Base-by-base conservation (phyloP, 2,113 vertebrate species). In the Excalfactoria chinensis region DNA sequence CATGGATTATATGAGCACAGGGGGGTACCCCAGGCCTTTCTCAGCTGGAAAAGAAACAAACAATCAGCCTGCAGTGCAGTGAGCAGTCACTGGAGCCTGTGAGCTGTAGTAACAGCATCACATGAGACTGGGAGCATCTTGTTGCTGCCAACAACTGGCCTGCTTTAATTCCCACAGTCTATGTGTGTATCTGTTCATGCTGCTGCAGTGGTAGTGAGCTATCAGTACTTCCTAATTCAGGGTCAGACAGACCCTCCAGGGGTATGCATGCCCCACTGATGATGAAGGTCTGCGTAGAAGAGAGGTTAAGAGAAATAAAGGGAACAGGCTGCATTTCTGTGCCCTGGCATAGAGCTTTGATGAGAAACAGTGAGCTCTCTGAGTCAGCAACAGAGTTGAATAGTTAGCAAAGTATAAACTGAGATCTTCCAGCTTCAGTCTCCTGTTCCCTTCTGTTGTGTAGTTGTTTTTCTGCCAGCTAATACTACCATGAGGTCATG, bases 11-110 rank as follows among this genome's bases (percentile, higher is more conserved):
- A 68, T 59, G 40, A 91, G 84, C 35, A 23, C 66, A 77, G 73
- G 66, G 49, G 73, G 66, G 49, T 70, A 73, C 76, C 69, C 55
- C 37, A 41, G 53, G 77, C 62, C 35, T 77, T 90, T 86, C 66
- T 74, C 73, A 81, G 56, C 70, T 83, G 68, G 79, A 83, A 83
- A 46, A 87, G 75, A 60, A 70, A 90, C 88, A 92, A 49, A n/a
- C 1, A 0, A 74, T 93, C 75, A 72, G 79, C 72, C 81, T 88
- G 66, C 56, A 84, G 72, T 48, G 34, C 35, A 77, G 46, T 37
- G 62, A 92, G 32, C 73, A 40, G 26, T 66, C 73, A 11, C 1
- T 74, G 73, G 62, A 90, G 60, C 58, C 55, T 59, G 34, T 81
- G 89, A 74, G 51, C 72, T 81, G 25, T 66, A 64, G 80, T 37